Evolutionary conservation across 2,113 vertebrate species (phyloP).

Genomic region (Lasiurus cinereus): DNA sequence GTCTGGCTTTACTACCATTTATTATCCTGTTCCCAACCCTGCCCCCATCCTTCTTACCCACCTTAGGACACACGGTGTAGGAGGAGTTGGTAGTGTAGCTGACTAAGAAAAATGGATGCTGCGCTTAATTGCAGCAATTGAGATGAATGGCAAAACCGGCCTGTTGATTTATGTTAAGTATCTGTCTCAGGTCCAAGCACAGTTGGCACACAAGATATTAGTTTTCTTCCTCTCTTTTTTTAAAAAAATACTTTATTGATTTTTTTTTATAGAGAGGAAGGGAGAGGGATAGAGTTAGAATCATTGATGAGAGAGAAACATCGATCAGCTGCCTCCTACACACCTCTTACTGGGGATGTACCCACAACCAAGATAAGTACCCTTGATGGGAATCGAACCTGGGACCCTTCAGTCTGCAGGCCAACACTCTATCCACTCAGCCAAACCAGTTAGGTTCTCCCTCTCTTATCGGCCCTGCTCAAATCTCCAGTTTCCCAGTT

Average conservation of each 20-base stretch:
- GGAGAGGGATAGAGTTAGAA: too few relatives aligned
- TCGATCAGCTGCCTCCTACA: too few relatives aligned
- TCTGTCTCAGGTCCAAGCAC: constrained; percentile 20
- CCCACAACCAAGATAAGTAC: too few relatives aligned
- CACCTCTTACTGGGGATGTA: too few relatives aligned
- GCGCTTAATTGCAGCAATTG: not conserved
- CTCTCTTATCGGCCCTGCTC: not conserved
- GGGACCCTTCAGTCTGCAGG: too few relatives aligned
- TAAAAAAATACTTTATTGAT: too few relatives aligned
- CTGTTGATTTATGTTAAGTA: not conserved
- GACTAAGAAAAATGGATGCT: not conserved
- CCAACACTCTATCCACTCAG: too few relatives aligned
- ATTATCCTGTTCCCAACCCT: not conserved
- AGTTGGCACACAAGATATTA: not conserved
- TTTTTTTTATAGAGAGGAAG: too few relatives aligned
- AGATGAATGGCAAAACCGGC: constrained; percentile 21
- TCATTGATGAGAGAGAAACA: too few relatives aligned
- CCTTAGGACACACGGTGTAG: not conserved
- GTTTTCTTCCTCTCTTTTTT: constrained; percentile 30
- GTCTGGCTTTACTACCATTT: not conserved
- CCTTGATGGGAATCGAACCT: too few relatives aligned
- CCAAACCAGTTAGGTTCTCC: not conserved
- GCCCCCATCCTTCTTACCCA: not conserved
- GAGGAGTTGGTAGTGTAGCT: not conserved
- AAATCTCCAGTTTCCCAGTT: not conserved